These are phyloP conservation scores for Rhyzopertha dominica DNA, from an alignment of 1,140 invertebrate genomes.

Conservation along the genomic window DNA sequence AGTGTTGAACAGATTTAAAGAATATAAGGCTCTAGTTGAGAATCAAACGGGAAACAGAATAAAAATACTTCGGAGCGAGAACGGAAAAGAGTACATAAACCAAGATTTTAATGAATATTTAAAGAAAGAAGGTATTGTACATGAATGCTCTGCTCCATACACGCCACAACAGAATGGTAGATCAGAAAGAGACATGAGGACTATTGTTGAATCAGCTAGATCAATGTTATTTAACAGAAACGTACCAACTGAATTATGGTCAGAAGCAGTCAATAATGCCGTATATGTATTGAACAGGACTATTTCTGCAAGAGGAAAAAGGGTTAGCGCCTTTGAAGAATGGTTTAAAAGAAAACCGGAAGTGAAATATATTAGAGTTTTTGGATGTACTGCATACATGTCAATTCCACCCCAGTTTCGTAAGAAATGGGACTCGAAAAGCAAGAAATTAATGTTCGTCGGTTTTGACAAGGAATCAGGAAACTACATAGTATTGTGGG, in stretches of 20 bases:
- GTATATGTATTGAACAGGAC: slow-evolving; percentile 44
- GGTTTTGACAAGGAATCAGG: slow-evolving; percentile 16
- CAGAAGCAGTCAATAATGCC: slow-evolving; percentile 42
- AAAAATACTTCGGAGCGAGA: too few species aligned
- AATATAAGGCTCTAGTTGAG: too few species aligned
- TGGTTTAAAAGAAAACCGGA: slow-evolving; percentile 18
- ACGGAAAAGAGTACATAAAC: too few species aligned
- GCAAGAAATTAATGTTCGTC: slow-evolving; percentile 21
- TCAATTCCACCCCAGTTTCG: slow-evolving; percentile 20
- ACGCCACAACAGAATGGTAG: slow-evolving; percentile 44
- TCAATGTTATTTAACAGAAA: slow-evolving; percentile 34
- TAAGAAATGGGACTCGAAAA: slow-evolving; percentile 15
- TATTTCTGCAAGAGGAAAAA: too few species aligned
- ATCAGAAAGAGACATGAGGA: slow-evolving; percentile 42
- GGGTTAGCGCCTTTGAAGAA: too few species aligned
- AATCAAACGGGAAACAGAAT: too few species aligned
- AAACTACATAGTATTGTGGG: slow-evolving; percentile 19
- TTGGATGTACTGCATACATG: slow-evolving; percentile 33
- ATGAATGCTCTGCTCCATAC: slow-evolving; percentile 26
- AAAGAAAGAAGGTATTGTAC: slow-evolving; percentile 25
- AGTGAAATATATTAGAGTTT: slow-evolving; percentile 25
- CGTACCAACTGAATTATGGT: slow-evolving; percentile 37
- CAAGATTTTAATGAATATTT: slow-evolving; percentile 21
- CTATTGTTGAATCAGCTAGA: slow-evolving; percentile 36
- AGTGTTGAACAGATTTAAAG: too few species aligned